These are phyloP conservation scores for Eulemur rufifrons DNA, from an alignment of 2,113 vertebrate species.

Conservation along the genomic window DNA sequence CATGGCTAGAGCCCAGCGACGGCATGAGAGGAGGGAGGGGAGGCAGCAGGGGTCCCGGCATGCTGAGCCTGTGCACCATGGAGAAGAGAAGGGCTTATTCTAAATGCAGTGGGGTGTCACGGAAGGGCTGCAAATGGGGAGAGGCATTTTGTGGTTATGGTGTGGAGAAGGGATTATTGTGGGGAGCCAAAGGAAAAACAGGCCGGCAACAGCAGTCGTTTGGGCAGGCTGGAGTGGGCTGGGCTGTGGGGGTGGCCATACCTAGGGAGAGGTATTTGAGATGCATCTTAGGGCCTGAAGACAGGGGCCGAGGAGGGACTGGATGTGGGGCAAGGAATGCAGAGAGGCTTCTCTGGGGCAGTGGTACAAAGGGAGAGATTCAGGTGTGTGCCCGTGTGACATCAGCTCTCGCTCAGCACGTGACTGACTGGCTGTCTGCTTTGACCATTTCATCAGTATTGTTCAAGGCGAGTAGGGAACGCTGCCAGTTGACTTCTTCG, in stretches of 20 bases:
- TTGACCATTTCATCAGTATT: not conserved
- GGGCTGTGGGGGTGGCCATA: not conserved
- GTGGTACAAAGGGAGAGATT: not conserved
- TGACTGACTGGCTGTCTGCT: not conserved
- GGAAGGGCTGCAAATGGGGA: not conserved
- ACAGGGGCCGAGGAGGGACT: not conserved
- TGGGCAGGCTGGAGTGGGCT: not conserved
- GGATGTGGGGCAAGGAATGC: not conserved
- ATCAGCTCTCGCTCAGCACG: not conserved
- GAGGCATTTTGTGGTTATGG: too few species aligned
- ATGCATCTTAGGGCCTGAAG: not conserved
- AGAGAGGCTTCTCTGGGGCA: not conserved
- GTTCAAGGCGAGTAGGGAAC: not conserved
- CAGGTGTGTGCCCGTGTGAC: not conserved
- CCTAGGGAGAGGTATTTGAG: not conserved
- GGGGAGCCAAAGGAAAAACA: not conserved
- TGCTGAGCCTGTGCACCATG: not conserved
- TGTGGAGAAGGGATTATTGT: not conserved
- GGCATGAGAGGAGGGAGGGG: not conserved
- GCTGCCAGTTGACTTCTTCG: not conserved
- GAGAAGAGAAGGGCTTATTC: not conserved
- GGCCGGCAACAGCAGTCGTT: not conserved
- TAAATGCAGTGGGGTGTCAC: not conserved
- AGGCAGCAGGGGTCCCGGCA: not conserved
- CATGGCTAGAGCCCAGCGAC: not conserved